Base-by-base conservation (phyloP, 2,113 vertebrate genomes). In the Apistogramma diplotaenia region DNA sequence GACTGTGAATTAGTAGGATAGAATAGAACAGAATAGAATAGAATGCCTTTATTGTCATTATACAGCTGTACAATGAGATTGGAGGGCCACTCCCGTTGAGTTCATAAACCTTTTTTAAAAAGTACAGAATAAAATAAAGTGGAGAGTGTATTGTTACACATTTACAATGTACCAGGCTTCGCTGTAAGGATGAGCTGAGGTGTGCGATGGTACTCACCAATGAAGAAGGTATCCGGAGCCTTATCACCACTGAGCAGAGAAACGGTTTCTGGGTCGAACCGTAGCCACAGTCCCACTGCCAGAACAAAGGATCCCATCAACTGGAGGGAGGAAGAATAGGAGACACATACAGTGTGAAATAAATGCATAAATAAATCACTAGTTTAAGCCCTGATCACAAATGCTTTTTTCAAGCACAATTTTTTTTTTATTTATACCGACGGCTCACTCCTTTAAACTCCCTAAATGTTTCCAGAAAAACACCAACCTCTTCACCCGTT, bases 251-350 rank as follows among this genome's bases (percentile, higher is more conserved):
- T 93, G 13, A 97, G 94, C 72, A 99, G 94, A 77, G 96, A 94
- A 79, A 96, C 96, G 3, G 96, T 96, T 83, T 95, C 89, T 11
- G 96, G 95, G 85, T 97, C 97, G 31, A 99, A 97, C 6, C 97
- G 96, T 62, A 99, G 94, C 97, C 98, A 99, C 7, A 99, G 94
- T 51, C 97, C 97, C 67, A 99, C 97, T 1, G 96, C 96, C 61
- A 99, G 93, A 82, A 99, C 96, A 60, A 97, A 96, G 2, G 97
- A 93, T 61, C 98, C 98, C 21, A 97, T 96, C 94, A 99, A 87
- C 98, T 95, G 79, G 7, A 57, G 60, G 59, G 67, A 84, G 60
- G 80, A 33, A 57, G 2, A 74, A 8, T 2, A 21, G 81, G 13
- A 75, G 40, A 62, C 21, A 53, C 53, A 55, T 21, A 21, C 6